Percentiles rank a stretch among this genome's conserved stretches.
Evolutionary conservation across 2,797 vertebrate species (phyloP).

Genomic region (Leuciscus waleckii): DNA sequence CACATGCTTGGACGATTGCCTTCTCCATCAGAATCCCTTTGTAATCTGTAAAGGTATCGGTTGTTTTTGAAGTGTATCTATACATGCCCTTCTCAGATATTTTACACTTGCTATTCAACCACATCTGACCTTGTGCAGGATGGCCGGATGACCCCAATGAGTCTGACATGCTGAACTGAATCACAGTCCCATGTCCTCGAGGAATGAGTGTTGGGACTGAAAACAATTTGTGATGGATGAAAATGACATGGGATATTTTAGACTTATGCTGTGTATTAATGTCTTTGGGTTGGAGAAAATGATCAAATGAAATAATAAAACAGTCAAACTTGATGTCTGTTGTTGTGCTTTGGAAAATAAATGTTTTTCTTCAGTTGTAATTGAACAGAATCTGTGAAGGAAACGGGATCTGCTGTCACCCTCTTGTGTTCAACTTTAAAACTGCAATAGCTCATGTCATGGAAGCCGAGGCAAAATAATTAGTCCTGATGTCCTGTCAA

Average conservation of each 20-base stretch:
- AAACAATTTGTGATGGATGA: slow-evolving; percentile 65
- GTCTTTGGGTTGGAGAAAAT: slow-evolving; percentile 98
- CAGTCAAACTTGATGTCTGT: slow-evolving; percentile 82
- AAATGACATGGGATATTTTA: slow-evolving; percentile 96
- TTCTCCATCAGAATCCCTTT: slow-evolving; percentile 63
- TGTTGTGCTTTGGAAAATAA: slow-evolving; percentile 60
- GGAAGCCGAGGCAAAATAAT: background rate
- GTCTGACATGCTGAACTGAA: slow-evolving; percentile 86
- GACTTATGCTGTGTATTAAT: slow-evolving; percentile 97
- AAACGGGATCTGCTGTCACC: background rate
- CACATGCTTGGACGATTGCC: slow-evolving; percentile 71
- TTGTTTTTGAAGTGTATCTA: slow-evolving; percentile 69
- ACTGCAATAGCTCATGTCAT: slow-evolving; percentile 14
- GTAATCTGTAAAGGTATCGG: slow-evolving; percentile 65
- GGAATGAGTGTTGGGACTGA: slow-evolving; percentile 83
- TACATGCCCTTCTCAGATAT: slow-evolving; percentile 60
- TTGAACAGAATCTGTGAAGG: background rate
- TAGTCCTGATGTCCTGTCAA: background rate
- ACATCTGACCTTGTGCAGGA: slow-evolving; percentile 59
- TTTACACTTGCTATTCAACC: slow-evolving; percentile 66
- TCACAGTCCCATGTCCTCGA: slow-evolving; percentile 83
- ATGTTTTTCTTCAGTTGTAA: background rate
- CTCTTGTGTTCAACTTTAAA: slow-evolving; percentile 31
- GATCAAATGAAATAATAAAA: slow-evolving; percentile 94
- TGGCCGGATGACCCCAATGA: slow-evolving; percentile 71